Conservation (phyloP, 2,113 vertebrate species). For the Amphiprion percula region DNA sequence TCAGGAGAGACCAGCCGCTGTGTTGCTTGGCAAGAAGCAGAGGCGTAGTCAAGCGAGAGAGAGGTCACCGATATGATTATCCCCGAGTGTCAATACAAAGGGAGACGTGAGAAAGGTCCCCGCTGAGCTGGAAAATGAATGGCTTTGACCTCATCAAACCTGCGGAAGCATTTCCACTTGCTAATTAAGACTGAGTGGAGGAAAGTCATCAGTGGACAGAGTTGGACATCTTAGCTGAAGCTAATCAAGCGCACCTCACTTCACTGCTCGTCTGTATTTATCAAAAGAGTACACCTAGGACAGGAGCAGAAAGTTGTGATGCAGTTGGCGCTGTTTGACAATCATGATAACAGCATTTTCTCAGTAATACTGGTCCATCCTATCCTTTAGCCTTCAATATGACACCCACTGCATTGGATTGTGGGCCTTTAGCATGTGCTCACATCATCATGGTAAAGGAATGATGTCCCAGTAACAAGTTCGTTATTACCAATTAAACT, state of each 20-base stretch:
- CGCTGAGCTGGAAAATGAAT: constrained; percentile 80
- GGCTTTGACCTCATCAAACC: constrained; percentile 84
- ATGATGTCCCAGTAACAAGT: constrained; percentile 76
- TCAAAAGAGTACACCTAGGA: constrained; percentile 36
- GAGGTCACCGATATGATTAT: constrained; percentile 82
- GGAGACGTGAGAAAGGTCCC: constrained; percentile 70
- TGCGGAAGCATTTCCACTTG: constrained; percentile 76
- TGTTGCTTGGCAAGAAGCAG: constrained; percentile 54
- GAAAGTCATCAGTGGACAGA: constrained; percentile 72
- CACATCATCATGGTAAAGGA: constrained; percentile 63
- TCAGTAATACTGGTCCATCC: background rate
- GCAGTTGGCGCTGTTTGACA: constrained; percentile 31
- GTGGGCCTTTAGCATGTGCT: constrained; percentile 31
- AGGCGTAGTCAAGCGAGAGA: constrained; percentile 56
- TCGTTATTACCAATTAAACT: constrained; percentile 84
- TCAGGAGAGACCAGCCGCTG: constrained; percentile 60
- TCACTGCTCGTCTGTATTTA: constrained; percentile 65
- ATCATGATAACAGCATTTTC: constrained; percentile 36
- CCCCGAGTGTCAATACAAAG: constrained; percentile 78
- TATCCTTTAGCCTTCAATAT: constrained; percentile 21
- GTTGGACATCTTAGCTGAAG: constrained; percentile 62
- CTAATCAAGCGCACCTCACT: constrained; percentile 76
- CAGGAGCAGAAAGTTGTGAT: constrained; percentile 23
- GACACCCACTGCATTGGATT: background rate
- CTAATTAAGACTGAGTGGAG: constrained; percentile 83